Evolutionary conservation across 2,888 invertebrate genomes (phyloP), one percentile per base, ranked within the genome.

Genomic region (Ormia ochracea): DNA sequence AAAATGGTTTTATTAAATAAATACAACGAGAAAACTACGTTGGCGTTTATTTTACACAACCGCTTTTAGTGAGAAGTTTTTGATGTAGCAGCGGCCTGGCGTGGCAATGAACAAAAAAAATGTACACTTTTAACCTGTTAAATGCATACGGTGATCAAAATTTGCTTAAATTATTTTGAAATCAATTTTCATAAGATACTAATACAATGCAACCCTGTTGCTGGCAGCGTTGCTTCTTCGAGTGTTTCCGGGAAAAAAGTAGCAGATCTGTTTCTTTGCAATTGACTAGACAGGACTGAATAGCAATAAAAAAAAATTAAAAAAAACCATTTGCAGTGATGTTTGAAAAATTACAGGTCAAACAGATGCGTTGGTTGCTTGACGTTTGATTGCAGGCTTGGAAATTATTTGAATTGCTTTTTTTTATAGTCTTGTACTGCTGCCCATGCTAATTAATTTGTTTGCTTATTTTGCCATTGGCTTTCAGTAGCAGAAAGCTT

Each of bases 361-460:
- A 54, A 10, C 76, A 76, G 61, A 76, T 66, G 66, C 78, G 66
- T 72, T 72, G 70, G 74, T 23, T 69, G 63, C 69, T 31, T 68
- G 77, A 54, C 58, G 41, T 54, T 69, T 54, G 52, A 59, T 75
- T 33, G n/a, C 41, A 50, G 19, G 59, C 14, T 54, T 28, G 43
- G 52, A 69, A 36, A 58, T 69, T 69, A 69, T 69, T 69, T 66
- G 10, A 54, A 28, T 50, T 66, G 5, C 9, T 36, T 17, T 9
- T 14, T n/a, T 45, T 4, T n/a, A 31, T 17, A 9, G 36, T 36
- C 38, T 45, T 31, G 21, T 21, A 48, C 6, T 28, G 17, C 19
- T 26, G 26, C 10, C 31, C 33, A 23, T 43, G 31, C 33, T 52
- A 31, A 52, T 33, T 41, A 23, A 52, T 12, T 31, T 61, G 14